Evolutionary conservation across 2,888 invertebrate genomes (phyloP).

Genomic region (Ischnus inquisitorius): DNA sequence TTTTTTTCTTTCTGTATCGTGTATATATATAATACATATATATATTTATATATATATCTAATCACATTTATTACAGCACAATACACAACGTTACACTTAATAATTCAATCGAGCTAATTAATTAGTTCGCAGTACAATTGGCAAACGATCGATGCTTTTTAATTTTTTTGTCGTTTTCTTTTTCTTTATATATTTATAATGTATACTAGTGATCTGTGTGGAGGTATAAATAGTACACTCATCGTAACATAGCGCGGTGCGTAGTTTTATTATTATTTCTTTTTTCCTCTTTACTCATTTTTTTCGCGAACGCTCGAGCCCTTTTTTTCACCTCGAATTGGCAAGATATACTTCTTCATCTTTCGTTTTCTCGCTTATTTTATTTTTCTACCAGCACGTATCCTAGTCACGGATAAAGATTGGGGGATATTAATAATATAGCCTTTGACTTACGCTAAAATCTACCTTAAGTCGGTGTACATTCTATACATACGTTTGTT

Average conservation of each 20-base stretch:
- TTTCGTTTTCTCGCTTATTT: conserved; percentile 6
- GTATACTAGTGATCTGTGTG: conserved; percentile 73
- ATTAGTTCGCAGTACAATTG: conserved; percentile 81
- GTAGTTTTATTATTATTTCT: conserved; percentile 39
- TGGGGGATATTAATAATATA: conserved; percentile 70
- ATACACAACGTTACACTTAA: conserved; percentile 84
- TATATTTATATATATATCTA: conserved; percentile 71
- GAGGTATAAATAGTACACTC: conserved; percentile 84
- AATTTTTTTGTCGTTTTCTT: conserved; percentile 47
- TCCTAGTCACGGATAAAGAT: conserved; percentile 70
- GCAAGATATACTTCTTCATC: conserved; percentile 56
- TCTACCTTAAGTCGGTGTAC: conserved; percentile 76
- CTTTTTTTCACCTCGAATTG: conserved; percentile 40
- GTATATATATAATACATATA: conserved; percentile 59
- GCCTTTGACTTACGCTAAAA: conserved; percentile 73
- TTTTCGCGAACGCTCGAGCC: conserved; percentile 27
- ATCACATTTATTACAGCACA: conserved; percentile 85
- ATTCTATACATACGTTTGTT: conserved; percentile 74
- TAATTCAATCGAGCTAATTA: conserved; percentile 83
- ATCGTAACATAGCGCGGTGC: conserved; percentile 77
- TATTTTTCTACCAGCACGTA: conserved; percentile 66
- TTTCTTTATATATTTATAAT: conserved; percentile 63
- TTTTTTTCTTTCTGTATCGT: conserved; percentile 47
- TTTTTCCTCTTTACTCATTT: conserved; percentile 15
- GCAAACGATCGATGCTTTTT: conserved; percentile 75